phyloP scores from a whole-genome alignment of 1,140 invertebrate genomes.

The Acromyrmex charruanus region DNA sequence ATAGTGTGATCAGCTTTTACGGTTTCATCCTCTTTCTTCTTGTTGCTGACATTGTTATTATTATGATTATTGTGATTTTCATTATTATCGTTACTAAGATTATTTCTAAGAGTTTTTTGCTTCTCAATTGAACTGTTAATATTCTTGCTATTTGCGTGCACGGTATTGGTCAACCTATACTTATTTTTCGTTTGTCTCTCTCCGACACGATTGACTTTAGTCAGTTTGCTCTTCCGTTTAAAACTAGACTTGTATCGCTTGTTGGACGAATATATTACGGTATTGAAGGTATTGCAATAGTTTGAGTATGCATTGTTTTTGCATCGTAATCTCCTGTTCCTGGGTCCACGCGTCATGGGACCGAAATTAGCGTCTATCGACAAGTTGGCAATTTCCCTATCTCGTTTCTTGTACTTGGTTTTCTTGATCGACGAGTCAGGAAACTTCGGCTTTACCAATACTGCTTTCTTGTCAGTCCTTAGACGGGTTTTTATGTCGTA shows the following conservation, averaged over 20 bases:
- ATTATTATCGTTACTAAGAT: background rate
- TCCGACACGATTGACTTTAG: constrained; percentile 29
- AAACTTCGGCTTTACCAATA: constrained; percentile 17
- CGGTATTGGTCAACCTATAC: constrained; percentile 20
- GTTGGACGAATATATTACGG: constrained; percentile 22
- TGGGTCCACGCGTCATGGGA: constrained; percentile 73
- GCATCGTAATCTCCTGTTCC: constrained; percentile 75
- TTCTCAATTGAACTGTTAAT: background rate
- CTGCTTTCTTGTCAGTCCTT: constrained; percentile 4
- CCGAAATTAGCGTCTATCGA: constrained; percentile 81
- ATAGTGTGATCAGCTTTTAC: background rate
- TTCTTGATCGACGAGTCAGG: constrained; percentile 63
- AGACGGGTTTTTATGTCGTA: constrained; percentile 54
- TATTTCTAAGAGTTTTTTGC: constrained; percentile 33
- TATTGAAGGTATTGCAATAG: constrained; percentile 31
- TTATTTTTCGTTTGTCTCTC: constrained; percentile 11
- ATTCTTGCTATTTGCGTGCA: constrained; percentile 23
- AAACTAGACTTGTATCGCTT: constrained; percentile 47
- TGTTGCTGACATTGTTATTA: background rate
- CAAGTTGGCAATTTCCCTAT: constrained; percentile 81
- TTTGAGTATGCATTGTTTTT: constrained; percentile 35
- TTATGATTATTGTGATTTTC: constrained; percentile 14
- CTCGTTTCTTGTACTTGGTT: constrained; percentile 75
- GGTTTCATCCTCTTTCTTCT: background rate
- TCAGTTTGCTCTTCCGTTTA: constrained; percentile 48